Evolutionary conservation across 2,797 vertebrate species (phyloP).

Genomic region (Trichosurus vulpecula): DNA sequence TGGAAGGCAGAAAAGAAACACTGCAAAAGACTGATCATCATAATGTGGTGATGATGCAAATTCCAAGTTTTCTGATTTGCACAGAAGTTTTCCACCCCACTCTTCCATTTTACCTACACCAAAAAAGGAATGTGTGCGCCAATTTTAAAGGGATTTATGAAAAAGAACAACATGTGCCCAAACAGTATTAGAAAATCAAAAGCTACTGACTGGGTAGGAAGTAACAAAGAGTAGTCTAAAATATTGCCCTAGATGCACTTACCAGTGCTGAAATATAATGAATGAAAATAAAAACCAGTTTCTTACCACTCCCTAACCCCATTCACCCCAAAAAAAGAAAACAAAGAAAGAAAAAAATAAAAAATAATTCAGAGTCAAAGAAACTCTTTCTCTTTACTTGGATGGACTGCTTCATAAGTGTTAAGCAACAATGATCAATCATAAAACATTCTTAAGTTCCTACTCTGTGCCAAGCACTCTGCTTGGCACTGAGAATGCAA

Average conservation of each 20-base stretch:
- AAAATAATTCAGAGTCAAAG: not conserved
- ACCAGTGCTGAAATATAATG: not conserved
- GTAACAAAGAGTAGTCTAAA: not conserved
- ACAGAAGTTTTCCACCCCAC: not conserved
- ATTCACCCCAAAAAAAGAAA: not conserved
- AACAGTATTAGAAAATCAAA: conserved; percentile 9
- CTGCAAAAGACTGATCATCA: conserved; percentile 26
- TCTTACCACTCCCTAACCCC: not conserved
- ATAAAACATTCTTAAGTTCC: not conserved
- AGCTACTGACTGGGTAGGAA: not conserved
- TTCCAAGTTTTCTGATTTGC: conserved; percentile 16
- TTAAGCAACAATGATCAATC: not conserved
- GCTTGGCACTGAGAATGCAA: not conserved
- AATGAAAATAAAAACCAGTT: not conserved
- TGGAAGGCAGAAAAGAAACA: conserved; percentile 23
- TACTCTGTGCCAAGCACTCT: not conserved
- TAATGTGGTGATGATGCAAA: conserved; percentile 48
- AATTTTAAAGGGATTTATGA: not conserved
- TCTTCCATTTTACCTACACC: not conserved
- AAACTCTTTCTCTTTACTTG: not conserved
- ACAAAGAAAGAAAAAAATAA: not conserved
- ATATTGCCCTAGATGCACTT: not conserved
- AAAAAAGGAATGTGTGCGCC: not conserved
- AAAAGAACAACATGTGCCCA: not conserved
- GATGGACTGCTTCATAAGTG: not conserved